Evolutionary conservation across 1,140 invertebrate species (phyloP).

Genomic region (Centruroides vittatus): DNA sequence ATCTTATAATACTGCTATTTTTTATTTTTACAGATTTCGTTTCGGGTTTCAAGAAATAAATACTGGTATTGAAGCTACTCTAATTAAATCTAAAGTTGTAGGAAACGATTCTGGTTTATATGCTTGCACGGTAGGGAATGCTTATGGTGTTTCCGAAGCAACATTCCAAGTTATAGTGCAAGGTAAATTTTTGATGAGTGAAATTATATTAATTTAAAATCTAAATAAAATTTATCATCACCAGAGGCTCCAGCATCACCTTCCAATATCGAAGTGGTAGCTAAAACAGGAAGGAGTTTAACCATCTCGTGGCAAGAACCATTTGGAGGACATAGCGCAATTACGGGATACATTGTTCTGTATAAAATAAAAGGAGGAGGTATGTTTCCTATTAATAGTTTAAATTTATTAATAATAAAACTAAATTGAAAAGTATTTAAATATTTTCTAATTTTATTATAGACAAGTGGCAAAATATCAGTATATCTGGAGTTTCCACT

Average conservation of each 20-base stretch:
- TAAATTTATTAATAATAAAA: too few relatives aligned
- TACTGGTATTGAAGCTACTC: too few relatives aligned
- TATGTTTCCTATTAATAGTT: too few relatives aligned
- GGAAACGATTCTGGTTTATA: constrained; percentile 32
- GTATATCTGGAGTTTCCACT: constrained; percentile 47
- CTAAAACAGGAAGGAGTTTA: constrained; percentile 13
- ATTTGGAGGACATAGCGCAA: constrained; percentile 21
- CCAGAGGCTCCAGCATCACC: constrained; percentile 9
- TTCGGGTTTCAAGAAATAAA: too few relatives aligned
- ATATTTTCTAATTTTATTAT: too few relatives aligned
- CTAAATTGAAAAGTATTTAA: too few relatives aligned
- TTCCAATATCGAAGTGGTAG: constrained; percentile 2
- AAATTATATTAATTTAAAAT: too few relatives aligned
- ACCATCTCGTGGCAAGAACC: constrained; percentile 17
- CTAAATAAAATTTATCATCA: too few relatives aligned
- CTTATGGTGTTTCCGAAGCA: constrained; percentile 30
- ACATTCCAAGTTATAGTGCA: constrained; percentile 31
- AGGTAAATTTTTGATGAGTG: constrained; percentile 22
- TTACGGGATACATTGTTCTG: constrained; percentile 18
- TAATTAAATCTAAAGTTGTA: not conserved
- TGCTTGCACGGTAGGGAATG: constrained; percentile 30
- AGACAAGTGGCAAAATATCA: too few relatives aligned
- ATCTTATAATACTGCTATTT: too few relatives aligned
- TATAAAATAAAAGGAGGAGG: constrained; percentile 6
- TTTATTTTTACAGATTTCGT: too few relatives aligned